These are phyloP conservation scores for Cygnus buccinator DNA, from an alignment of 2,113 vertebrate species.

Conservation along the genomic window DNA sequence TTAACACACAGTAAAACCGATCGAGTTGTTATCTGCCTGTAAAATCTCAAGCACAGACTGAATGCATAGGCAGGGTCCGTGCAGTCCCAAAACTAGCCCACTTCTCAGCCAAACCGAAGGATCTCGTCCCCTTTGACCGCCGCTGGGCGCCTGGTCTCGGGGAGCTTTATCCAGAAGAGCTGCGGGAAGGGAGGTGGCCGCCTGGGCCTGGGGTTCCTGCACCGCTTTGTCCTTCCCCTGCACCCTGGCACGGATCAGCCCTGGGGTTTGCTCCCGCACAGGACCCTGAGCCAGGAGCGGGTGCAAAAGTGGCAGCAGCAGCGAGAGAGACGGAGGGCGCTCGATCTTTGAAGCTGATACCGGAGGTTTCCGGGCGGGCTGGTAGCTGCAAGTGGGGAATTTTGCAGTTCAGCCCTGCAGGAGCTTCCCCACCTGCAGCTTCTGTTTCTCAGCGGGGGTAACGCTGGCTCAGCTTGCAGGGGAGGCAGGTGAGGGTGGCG, in stretches of 20 bases:
- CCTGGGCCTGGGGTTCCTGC: not conserved
- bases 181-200: not conserved
- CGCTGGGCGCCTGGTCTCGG: accelerated
- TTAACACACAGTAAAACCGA: not conserved
- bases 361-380: accelerated
- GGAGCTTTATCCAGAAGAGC: not conserved
- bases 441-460: accelerated
- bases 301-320: accelerated
- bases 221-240: accelerated
- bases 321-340: not conserved
- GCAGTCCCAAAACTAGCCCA: accelerated
- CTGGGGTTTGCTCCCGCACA: accelerated
- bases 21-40: accelerated
- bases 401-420: not conserved
- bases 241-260: not conserved
- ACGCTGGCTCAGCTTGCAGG: accelerated
- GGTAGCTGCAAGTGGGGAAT: not conserved
- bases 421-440: not conserved
- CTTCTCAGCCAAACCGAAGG: not conserved
- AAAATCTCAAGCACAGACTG: not conserved
- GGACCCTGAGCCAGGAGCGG: not conserved
- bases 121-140: accelerated
- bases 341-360: accelerated
- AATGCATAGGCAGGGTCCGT: accelerated
- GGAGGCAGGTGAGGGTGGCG: not conserved